Percentiles rank a stretch among this genome's conserved stretches.
Evolutionary conservation across 2,888 invertebrate species (phyloP).

Genomic region (Lumbricus terrestris): DNA sequence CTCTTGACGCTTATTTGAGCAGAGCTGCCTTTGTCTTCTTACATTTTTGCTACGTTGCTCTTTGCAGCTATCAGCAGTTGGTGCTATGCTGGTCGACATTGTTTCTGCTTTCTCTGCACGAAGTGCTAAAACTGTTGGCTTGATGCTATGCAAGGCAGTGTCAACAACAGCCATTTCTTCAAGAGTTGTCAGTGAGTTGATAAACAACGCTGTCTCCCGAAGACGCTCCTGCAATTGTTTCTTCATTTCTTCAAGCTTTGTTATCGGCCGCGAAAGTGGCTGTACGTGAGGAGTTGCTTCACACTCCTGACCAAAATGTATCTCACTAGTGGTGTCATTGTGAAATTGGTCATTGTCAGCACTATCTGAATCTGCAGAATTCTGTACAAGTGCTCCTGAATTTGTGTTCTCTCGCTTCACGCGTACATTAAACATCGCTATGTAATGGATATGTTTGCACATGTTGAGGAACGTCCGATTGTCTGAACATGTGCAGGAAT

Average conservation of each 20-base stretch:
- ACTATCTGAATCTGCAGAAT: background rate
- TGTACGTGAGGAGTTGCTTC: background rate
- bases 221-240: background rate
- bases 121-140: background rate
- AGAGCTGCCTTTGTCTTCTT: background rate
- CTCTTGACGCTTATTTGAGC: background rate
- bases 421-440: background rate
- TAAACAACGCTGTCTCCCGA: background rate
- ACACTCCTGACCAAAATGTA: background rate
- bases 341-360: background rate
- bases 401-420: background rate
- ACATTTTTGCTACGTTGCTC: background rate
- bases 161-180: background rate
- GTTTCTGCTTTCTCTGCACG: background rate
- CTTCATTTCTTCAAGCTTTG: background rate
- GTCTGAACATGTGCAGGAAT: background rate
- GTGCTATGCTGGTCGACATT: background rate
- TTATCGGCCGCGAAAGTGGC: background rate
- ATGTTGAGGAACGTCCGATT: background rate
- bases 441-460: background rate
- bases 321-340: background rate
- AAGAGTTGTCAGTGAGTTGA: background rate
- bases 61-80: background rate
- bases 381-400: background rate
- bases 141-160: background rate